These are phyloP conservation scores for Dicerorhinus sumatrensis DNA, from an alignment of 2,113 vertebrate species.

Conservation along the genomic window DNA sequence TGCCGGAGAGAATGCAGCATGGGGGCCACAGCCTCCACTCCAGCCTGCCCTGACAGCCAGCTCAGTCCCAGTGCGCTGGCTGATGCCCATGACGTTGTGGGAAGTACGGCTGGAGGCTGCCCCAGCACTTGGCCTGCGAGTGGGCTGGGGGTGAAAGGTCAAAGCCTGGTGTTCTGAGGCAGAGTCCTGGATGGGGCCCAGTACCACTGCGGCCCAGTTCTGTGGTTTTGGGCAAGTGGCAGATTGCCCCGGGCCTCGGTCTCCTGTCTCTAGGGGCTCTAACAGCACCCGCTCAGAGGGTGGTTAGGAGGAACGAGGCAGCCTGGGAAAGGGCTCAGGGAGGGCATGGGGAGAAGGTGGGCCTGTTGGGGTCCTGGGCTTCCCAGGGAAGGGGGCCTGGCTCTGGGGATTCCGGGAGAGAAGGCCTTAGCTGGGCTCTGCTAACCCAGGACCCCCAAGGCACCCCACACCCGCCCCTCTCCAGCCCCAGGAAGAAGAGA, in stretches of 20 bases:
- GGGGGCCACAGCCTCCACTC: background rate
- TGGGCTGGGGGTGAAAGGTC: background rate
- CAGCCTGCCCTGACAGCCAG: background rate
- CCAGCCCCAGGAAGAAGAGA: background rate
- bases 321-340: background rate
- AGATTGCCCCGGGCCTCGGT: background rate
- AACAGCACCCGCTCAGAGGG: fast-evolving
- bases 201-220: fast-evolving
- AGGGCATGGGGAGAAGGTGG: fast-evolving
- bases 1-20: background rate
- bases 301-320: too few species aligned
- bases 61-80: background rate
- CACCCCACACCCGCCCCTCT: fast-evolving
- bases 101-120: background rate
- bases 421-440: background rate
- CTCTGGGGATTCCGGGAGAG: background rate
- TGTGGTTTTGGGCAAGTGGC: background rate
- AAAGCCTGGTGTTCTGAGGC: background rate
- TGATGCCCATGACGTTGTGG: fast-evolving
- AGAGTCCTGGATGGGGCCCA: background rate
- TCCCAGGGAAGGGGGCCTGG: background rate
- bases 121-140: background rate
- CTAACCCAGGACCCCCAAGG: fast-evolving
- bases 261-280: background rate
- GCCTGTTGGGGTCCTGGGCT: background rate